These are phyloP conservation scores for Drosophila sulfurigaster DNA, from an alignment of 1,140 invertebrate genomes.

Conservation along the genomic window DNA sequence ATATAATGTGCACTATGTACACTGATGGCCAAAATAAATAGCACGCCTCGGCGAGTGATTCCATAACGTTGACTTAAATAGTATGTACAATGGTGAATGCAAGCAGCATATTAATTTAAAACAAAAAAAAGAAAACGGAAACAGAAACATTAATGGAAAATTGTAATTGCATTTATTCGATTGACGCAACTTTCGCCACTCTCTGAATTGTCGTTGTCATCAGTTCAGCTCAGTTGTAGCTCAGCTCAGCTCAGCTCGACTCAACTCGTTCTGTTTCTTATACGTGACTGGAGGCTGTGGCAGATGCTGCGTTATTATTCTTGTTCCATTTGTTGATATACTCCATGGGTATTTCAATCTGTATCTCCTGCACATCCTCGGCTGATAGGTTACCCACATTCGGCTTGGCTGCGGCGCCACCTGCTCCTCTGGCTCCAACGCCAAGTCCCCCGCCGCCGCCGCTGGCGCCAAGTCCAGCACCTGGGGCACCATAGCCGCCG, in stretches of 20 bases:
- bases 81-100: conserved; percentile 44
- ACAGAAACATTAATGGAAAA: conserved; percentile 59
- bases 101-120: conserved; percentile 58
- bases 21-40: conserved; percentile 27
- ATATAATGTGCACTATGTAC: conserved; percentile 23
- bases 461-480: conserved; percentile 17
- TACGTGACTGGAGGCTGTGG: conserved; percentile 72
- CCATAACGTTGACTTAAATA: conserved; percentile 41
- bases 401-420: conserved; percentile 24
- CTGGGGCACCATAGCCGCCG: conserved; percentile 48
- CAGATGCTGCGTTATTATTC: conserved; percentile 74
- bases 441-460: conserved; percentile 1
- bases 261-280: conserved; percentile 38
- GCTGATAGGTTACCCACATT: conserved; percentile 32
- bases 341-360: conserved; percentile 83
- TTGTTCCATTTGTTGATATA: conserved; percentile 84
- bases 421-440: conserved; percentile 12
- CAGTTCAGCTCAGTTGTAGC: not conserved
- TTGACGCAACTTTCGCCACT: conserved; percentile 47
- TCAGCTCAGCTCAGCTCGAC: not conserved
- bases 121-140: conserved; percentile 37
- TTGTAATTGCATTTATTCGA: conserved; percentile 78
- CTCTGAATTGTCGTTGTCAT: conserved; percentile 27
- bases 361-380: conserved; percentile 79
- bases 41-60: conserved; percentile 6